phyloP scores from a whole-genome alignment of 2,113 vertebrate genomes.

The Heptranchias perlo region DNA sequence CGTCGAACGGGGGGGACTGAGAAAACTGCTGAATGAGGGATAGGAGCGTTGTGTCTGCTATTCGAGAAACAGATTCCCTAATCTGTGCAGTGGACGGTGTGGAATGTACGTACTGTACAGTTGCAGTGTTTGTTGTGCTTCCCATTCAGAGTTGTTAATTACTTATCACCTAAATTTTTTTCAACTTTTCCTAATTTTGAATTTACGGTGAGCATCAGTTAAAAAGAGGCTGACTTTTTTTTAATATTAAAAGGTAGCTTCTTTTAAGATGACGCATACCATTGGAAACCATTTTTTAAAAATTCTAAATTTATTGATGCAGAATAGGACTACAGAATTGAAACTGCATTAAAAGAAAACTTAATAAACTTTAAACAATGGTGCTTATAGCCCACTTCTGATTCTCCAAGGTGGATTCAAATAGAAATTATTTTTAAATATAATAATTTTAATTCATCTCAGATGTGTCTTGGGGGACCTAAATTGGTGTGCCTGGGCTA shows the following conservation, averaged over 20 bases:
- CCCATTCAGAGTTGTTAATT: not conserved
- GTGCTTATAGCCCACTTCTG: not conserved
- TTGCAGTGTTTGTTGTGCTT: too few relatives aligned
- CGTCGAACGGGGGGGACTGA: too few relatives aligned
- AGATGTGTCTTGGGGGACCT: not conserved
- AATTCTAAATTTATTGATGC: not conserved
- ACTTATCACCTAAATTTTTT: not conserved
- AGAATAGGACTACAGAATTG: not conserved
- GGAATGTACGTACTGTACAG: not conserved
- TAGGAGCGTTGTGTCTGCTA: not conserved
- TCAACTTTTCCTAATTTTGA: not conserved
- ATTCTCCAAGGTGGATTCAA: not conserved
- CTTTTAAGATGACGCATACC: not conserved
- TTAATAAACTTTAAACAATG: not conserved
- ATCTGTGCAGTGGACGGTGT: not conserved
- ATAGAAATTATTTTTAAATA: not conserved
- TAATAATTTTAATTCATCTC: not conserved
- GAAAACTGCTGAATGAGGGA: not conserved
- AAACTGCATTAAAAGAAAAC: not conserved
- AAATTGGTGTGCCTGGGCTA: not conserved
- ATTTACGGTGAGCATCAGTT: not conserved
- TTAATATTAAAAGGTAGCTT: not conserved
- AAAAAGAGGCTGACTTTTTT: not conserved
- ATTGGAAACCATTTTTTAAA: not conserved
- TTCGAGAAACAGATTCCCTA: not conserved